Base-by-base conservation (phyloP, 2,797 vertebrate species). In the Anas bahamensis region DNA sequence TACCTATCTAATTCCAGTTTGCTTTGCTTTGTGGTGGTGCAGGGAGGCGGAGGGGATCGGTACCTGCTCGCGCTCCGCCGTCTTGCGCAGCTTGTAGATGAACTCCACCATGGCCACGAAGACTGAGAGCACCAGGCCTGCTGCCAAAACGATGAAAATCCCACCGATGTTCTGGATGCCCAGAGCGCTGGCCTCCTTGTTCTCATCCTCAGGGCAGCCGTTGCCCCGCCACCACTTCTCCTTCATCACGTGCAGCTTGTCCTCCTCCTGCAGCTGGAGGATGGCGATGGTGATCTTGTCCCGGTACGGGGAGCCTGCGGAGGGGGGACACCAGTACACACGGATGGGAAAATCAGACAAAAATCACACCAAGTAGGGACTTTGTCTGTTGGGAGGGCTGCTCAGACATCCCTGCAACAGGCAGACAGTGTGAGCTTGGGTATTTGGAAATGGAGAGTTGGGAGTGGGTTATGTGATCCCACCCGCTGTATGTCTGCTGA, bases 211-310 rank as follows among this genome's bases (percentile, higher is more conserved):
- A 6, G 99, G 98, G 75, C 99, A 99, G 94, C 98, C 99, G 1
- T 98, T 99, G 61, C 99, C 98, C 41, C 99, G 98, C 99, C 99
- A 99, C 99, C 99, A 99, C 94, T 99, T 99, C 97, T 99, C 99
- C 96, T 99, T 99, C 97, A 99, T 98, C 93, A 99, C 98, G 41
- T 99, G 99, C 53, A 99, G 98, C 95, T 99, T 99, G 92, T 99
- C 99, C 66, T 99, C 99, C 96, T 99, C 99, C 97, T 99, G 98
- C 84, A 99, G 98, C 97, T 99, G 99, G 17, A 99, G 98, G 93
- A 99, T 99, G 77, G 99, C 99, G 10, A 99, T 99, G 97, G 98
- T 99, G 97, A 99, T 98, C 98, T 99, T 99, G 98, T 99, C 99
- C 93, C 99, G 98, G 97, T 99, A 99, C 0, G 99, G 99, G 11